These are phyloP conservation scores for Drosophila saltans DNA, from an alignment of 1,140 invertebrate species.

Conservation along the genomic window DNA sequence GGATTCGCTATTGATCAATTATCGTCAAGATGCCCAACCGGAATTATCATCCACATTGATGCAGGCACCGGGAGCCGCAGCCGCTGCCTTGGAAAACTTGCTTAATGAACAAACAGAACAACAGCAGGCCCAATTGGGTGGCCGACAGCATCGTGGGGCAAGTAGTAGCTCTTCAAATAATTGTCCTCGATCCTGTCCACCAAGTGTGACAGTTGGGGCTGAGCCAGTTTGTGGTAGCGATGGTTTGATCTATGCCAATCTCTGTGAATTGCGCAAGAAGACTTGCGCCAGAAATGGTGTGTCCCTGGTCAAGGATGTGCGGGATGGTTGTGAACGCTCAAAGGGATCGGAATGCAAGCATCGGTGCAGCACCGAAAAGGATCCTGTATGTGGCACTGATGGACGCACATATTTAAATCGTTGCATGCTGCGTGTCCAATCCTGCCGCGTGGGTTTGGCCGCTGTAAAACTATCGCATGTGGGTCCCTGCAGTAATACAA, in stretches of 20 bases:
- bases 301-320: conserved; percentile 84
- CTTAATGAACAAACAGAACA: conserved; percentile 64
- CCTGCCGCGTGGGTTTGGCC: conserved; percentile 85
- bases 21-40: conserved; percentile 63
- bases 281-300: conserved; percentile 93
- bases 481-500: conserved; percentile 94
- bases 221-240: conserved; percentile 95
- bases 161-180: conserved; percentile 79
- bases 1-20: conserved; percentile 71
- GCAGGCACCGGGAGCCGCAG: conserved; percentile 64
- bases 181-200: conserved; percentile 91
- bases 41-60: conserved; percentile 55
- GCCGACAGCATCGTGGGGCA: conserved; percentile 58
- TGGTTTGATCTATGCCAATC: conserved; percentile 93
- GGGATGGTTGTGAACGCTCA: conserved; percentile 86
- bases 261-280: conserved; percentile 96
- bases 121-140: conserved; percentile 53
- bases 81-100: conserved; percentile 62
- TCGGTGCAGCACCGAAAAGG: conserved; percentile 91
- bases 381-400: conserved; percentile 95
- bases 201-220: conserved; percentile 86
- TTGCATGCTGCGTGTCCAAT: conserved; percentile 94
- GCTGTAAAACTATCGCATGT: conserved; percentile 89
- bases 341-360: conserved; percentile 90
- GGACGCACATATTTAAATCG: conserved; percentile 94